Evolutionary conservation across 1,140 invertebrate genomes (phyloP).

Genomic region (Pinna nobilis): DNA sequence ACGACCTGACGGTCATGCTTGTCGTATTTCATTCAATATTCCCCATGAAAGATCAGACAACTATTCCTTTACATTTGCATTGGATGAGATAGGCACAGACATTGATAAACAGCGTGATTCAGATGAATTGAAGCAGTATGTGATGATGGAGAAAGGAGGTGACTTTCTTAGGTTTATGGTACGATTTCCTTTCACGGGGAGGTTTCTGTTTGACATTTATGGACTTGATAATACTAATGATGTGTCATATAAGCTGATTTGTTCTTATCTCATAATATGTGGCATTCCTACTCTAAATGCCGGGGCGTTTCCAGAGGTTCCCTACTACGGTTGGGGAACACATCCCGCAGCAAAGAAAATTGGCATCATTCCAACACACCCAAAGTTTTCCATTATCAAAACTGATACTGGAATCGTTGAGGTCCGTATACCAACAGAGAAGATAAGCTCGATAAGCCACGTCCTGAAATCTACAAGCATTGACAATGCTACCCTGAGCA

Average conservation of each 20-base stretch:
- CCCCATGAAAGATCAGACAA: slow-evolving; percentile 12
- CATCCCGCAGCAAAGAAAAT: slow-evolving; percentile 22
- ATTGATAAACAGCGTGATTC: background rate
- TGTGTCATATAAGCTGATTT: slow-evolving; percentile 13
- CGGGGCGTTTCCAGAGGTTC: slow-evolving; percentile 14
- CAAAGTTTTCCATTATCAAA: slow-evolving; percentile 13
- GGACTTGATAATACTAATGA: slow-evolving; percentile 12
- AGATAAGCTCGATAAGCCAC: slow-evolving; percentile 3
- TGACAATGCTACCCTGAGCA: slow-evolving; percentile 20
- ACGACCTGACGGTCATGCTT: slow-evolving; percentile 2
- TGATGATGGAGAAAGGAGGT: slow-evolving; percentile 29
- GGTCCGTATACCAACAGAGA: slow-evolving; percentile 5
- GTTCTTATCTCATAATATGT: slow-evolving; percentile 41
- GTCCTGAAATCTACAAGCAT: background rate
- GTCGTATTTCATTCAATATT: background rate
- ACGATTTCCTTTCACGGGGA: slow-evolving; percentile 33
- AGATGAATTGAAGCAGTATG: slow-evolving; percentile 6
- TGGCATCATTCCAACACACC: slow-evolving; percentile 33
- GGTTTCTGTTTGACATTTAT: slow-evolving; percentile 37
- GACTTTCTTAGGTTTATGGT: slow-evolving; percentile 14
- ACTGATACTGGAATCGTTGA: slow-evolving; percentile 24
- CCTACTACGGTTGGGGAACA: slow-evolving; percentile 24
- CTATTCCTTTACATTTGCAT: slow-evolving; percentile 4
- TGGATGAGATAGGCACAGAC: background rate
- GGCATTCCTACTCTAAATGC: background rate